Conservation (phyloP, 2,797 vertebrate species). For the Leptoclinus maculatus region DNA sequence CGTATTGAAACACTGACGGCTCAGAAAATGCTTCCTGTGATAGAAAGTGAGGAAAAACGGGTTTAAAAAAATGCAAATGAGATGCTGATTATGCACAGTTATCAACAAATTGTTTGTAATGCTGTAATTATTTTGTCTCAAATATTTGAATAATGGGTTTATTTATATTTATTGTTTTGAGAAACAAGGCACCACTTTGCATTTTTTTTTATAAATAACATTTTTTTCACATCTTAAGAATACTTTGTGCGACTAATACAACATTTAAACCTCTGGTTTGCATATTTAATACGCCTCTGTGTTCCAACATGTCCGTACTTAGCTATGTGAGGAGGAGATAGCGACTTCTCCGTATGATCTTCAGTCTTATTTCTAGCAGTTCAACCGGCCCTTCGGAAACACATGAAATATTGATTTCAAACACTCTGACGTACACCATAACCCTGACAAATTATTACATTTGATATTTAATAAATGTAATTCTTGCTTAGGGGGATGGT, state of each 20-base stretch:
- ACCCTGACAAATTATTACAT: neutral
- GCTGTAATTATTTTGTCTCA: neutral
- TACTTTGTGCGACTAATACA: neutral
- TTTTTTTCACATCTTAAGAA: neutral
- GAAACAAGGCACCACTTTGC: neutral
- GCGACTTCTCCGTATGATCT: no score
- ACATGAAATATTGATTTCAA: neutral
- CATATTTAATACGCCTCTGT: neutral
- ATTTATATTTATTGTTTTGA: neutral
- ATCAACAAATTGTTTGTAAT: neutral
- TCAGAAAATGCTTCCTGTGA: neutral
- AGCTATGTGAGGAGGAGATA: neutral
- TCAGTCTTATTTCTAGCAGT: no score
- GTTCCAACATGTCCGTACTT: no score
- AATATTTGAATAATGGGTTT: no score
- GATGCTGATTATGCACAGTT: neutral
- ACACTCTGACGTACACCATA: neutral
- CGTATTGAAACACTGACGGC: neutral
- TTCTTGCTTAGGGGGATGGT: conserved; percentile 7
- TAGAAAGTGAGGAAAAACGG: neutral
- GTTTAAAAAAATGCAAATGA: neutral
- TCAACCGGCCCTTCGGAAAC: no score
- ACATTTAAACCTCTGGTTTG: neutral
- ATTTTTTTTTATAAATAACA: no score
- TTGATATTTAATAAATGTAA: conserved; percentile 7